Conservation (phyloP, 1,140 invertebrate genomes). For the Drosophila serrata region DNA sequence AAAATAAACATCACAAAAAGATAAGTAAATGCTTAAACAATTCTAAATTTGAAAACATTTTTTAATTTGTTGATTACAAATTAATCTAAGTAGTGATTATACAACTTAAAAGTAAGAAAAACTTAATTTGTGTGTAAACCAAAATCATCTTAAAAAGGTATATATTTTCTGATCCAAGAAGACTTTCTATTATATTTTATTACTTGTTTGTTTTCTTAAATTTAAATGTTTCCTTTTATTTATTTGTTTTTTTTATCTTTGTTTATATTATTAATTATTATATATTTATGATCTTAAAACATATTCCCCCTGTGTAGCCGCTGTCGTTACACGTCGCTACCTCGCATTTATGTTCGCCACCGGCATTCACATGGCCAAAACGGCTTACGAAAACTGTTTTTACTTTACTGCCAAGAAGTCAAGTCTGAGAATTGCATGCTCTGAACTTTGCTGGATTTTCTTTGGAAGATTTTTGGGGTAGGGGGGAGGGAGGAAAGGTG, state of each 20-base stretch:
- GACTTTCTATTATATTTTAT: too few species aligned
- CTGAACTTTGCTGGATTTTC: conserved; percentile 63
- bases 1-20: too few species aligned
- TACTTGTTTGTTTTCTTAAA: too few species aligned
- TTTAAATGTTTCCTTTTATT: background rate
- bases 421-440: conserved; percentile 69
- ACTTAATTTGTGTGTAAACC: too few species aligned
- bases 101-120: too few species aligned
- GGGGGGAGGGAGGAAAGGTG: too few species aligned
- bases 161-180: too few species aligned
- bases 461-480: background rate
- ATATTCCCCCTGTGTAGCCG: conserved; percentile 17
- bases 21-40: too few species aligned
- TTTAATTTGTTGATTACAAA: too few species aligned
- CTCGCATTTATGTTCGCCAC: conserved; percentile 34
- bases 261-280: background rate
- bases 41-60: too few species aligned
- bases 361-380: conserved; percentile 58
- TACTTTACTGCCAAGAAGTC: conserved; percentile 41
- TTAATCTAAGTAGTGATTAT: too few species aligned
- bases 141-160: too few species aligned
- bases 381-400: conserved; percentile 51
- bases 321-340: conserved; percentile 42
- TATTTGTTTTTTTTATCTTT: background rate
- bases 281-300: background rate